Conservation (phyloP, 2,888 invertebrate species). For the Cantharis nigra region DNA sequence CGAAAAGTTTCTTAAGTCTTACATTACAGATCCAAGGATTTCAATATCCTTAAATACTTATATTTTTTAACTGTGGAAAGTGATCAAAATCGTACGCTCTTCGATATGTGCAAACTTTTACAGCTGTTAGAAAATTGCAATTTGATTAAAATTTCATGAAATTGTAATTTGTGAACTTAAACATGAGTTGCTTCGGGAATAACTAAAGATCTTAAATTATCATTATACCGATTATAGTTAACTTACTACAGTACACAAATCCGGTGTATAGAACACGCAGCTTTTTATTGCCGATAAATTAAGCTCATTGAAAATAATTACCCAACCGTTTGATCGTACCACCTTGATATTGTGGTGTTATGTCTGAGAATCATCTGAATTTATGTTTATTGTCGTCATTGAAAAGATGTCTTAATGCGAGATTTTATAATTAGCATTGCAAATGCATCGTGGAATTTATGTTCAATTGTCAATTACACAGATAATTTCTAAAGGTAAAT, state of each 20-base stretch:
- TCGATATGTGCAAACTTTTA: too few relatives aligned
- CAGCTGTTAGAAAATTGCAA: too few relatives aligned
- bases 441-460: conserved; percentile 20
- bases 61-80: too few relatives aligned
- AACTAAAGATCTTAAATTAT: not conserved
- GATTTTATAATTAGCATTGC: conserved; percentile 33
- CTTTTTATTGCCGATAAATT: not conserved
- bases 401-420: conserved; percentile 29
- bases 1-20: too few relatives aligned
- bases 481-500: conserved; percentile 15
- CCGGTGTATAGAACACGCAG: not conserved
- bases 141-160: not conserved
- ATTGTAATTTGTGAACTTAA: not conserved
- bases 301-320: not conserved
- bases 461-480: conserved; percentile 19
- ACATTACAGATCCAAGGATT: too few relatives aligned
- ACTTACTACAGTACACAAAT: not conserved
- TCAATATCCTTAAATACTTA: too few relatives aligned
- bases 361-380: conserved; percentile 24
- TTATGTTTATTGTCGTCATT: conserved; percentile 26
- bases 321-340: conserved; percentile 6
- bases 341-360: conserved; percentile 24
- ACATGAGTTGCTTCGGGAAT: not conserved
- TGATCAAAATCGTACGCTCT: too few relatives aligned
- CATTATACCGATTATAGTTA: not conserved